These are phyloP conservation scores for Microctenopoma lineatum DNA, from an alignment of 2,797 vertebrate species.

Conservation along the genomic window DNA sequence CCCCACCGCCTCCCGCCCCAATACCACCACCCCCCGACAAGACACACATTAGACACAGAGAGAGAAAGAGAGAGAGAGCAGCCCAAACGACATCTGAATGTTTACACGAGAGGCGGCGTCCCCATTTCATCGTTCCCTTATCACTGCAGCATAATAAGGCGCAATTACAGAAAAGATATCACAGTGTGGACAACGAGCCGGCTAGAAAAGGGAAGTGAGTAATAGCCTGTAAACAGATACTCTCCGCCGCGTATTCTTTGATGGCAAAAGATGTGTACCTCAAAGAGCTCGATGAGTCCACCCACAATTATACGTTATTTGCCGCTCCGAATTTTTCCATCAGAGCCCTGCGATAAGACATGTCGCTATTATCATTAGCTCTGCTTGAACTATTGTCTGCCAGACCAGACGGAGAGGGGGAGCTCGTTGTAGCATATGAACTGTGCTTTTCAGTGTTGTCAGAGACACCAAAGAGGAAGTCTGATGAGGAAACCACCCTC, in stretches of 20 bases:
- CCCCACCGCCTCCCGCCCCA: not conserved
- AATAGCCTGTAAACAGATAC: conserved; percentile 75
- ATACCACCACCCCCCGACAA: not conserved
- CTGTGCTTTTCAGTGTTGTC: conserved; percentile 8
- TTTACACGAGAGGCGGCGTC: conserved; percentile 72
- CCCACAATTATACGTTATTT: conserved; percentile 59
- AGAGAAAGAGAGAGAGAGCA: conserved; percentile 18
- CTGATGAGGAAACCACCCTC: conserved; percentile 3
- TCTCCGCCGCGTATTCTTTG: conserved; percentile 59
- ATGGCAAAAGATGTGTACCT: conserved; percentile 62
- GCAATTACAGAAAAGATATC: conserved; percentile 77
- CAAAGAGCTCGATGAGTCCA: conserved; percentile 52
- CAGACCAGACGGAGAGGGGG: conserved; percentile 17
- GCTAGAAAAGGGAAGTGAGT: conserved; percentile 66
- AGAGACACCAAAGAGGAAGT: conserved; percentile 19
- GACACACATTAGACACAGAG: conserved; percentile 33
- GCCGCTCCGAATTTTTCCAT: conserved; percentile 66
- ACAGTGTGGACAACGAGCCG: conserved; percentile 51
- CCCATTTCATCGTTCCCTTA: conserved; percentile 70
- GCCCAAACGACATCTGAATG: conserved; percentile 70
- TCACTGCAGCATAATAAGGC: conserved; percentile 72
- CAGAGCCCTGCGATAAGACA: conserved; percentile 50
- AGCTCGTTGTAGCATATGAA: conserved; percentile 4
- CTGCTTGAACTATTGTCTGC: conserved; percentile 28
- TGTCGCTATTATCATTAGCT: conserved; percentile 41